Evolutionary conservation across 2,888 invertebrate genomes (phyloP), one percentile per base, ranked within the genome.

Genomic region (Drosophila borealis): DNA sequence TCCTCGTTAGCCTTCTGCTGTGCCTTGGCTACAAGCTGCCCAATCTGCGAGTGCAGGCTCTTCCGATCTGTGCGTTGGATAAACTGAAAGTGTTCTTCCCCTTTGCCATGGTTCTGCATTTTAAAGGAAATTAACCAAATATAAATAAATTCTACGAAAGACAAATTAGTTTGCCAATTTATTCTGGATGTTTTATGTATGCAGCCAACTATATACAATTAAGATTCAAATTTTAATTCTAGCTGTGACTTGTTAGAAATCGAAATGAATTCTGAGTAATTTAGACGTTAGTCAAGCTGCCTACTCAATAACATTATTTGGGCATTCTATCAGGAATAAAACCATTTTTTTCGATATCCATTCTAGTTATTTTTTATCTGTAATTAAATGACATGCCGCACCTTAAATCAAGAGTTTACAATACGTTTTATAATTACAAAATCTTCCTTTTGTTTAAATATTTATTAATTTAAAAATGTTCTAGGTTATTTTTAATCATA

Each of bases 11-110:
- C 81, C 4, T 83, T 81, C 14, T 89, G 77, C 60, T 90, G 69
- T 0, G 91, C 91, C 56, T 84, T 89, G n/a, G 66, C 70, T 34
- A 92, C 92, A 11, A 91, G 64, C 19, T 61, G 41, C 14, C 89
- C 89, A 49, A 92, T 87, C 63, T 91, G 91, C 3, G 87, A 79
- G 46, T 80, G 74, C 5, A 92, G 71, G 50, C 90, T 91, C 61
- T 90, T 91, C 4, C 89, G 88, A 75, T 91, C 91, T 2, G 91
- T 91, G 8, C 61, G 67, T 4, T 73, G 48, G 17, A 91, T 82
- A 33, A 91, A 91, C 13, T 72, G 65, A 61, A 82, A 81, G 67
- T 90, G 90, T 3, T 82, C 80, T 17, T 17, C 49, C 3, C 78
- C 81, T 4, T 44, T 70, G 2, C 80, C 86, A 45, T 50, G 46